Evolutionary conservation across 2,797 vertebrate genomes (phyloP).

Genomic region (Anabas testudineus): DNA sequence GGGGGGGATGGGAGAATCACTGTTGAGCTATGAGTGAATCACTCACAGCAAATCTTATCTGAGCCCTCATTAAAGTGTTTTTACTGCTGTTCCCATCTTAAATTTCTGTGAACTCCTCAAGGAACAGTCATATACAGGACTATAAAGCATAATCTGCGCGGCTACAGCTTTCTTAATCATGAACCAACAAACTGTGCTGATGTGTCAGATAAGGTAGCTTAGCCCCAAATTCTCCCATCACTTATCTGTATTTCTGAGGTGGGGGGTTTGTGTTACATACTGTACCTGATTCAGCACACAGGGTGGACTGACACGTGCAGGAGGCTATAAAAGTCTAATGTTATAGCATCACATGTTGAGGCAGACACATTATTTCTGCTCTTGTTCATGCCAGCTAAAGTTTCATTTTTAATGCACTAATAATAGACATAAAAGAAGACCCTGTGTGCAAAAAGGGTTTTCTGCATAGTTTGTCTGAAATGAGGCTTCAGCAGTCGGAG

Average conservation of each 20-base stretch:
- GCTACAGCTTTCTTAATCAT: conserved; percentile 77
- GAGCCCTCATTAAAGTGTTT: conserved; percentile 80
- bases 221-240: conserved; percentile 18
- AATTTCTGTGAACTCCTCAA: conserved; percentile 80
- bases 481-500: too few species aligned
- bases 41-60: conserved; percentile 86
- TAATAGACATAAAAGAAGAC: too few species aligned
- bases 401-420: too few species aligned
- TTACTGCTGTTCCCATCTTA: conserved; percentile 81
- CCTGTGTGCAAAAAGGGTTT: too few species aligned
- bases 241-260: conserved; percentile 34
- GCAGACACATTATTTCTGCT: too few species aligned
- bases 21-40: conserved; percentile 77
- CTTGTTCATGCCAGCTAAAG: too few species aligned
- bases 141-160: conserved; percentile 83
- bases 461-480: too few species aligned
- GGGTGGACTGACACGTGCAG: conserved; percentile 23
- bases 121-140: conserved; percentile 74
- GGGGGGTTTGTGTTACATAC: background rate
- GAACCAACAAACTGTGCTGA: conserved; percentile 70
- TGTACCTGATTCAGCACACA: conserved; percentile 5
- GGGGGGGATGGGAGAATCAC: conserved; percentile 49
- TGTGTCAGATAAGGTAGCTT: conserved; percentile 47
- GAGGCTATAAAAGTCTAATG: background rate
- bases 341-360: background rate